These are phyloP conservation scores for Chanos chanos DNA, from an alignment of 2,797 vertebrate genomes.

Conservation along the genomic window DNA sequence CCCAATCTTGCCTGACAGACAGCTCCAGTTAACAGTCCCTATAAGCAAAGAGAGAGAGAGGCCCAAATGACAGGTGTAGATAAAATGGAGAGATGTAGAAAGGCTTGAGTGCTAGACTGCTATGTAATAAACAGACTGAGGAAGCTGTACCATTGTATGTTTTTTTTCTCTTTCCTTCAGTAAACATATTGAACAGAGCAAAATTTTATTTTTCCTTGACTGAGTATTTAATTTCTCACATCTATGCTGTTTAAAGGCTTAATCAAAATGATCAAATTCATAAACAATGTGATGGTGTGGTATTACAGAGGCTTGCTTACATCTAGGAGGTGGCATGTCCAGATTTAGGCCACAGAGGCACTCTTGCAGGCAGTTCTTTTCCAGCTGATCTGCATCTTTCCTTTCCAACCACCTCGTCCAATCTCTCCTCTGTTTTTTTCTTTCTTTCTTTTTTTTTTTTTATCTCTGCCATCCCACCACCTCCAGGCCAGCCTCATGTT, in stretches of 20 bases:
- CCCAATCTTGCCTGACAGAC: conserved; percentile 69
- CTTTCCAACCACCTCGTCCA: conserved; percentile 57
- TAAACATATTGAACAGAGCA: too few species aligned
- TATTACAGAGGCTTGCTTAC: too few species aligned
- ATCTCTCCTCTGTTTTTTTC: conserved; percentile 50
- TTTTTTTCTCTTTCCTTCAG: conserved; percentile 42
- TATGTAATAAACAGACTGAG: conserved; percentile 67
- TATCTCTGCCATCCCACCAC: conserved; percentile 58
- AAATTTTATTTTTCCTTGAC: too few species aligned
- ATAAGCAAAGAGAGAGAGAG: conserved; percentile 49
- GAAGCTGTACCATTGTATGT: conserved; percentile 63
- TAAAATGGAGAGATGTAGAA: conserved; percentile 73
- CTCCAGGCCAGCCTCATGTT: conserved; percentile 75
- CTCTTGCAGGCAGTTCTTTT: conserved; percentile 21
- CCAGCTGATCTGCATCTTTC: conserved; percentile 62
- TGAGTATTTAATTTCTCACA: too few species aligned
- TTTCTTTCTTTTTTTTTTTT: conserved; percentile 44
- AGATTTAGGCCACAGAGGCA: too few species aligned
- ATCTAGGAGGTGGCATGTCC: too few species aligned
- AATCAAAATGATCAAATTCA: too few species aligned
- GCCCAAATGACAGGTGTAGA: conserved; percentile 79
- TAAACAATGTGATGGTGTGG: too few species aligned
- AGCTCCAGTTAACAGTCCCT: conserved; percentile 73
- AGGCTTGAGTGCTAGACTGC: conserved; percentile 64
- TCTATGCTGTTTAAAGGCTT: too few species aligned